Base-by-base conservation (phyloP, 2,113 vertebrate genomes). In the Indri indri region DNA sequence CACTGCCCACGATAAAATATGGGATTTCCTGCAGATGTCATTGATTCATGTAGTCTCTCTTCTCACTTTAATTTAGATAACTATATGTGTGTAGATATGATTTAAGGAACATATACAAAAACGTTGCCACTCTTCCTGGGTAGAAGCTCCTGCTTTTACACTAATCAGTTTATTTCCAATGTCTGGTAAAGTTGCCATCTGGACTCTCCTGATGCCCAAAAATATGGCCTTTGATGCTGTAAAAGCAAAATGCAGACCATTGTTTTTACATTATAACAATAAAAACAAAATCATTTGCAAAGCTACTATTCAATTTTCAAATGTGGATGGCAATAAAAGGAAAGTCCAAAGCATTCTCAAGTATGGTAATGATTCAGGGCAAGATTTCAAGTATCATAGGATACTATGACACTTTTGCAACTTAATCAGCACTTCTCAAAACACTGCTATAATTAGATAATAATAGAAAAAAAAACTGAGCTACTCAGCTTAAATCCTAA, bases 131-230 rank as follows among this genome's bases (percentile, higher is more conserved):
- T 59, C 83, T 93, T 96, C 65, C 68, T 89, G 40, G 73, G 83
- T 59, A 47, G 80, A 92, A 93, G 11, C 59, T 86, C 54, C 42
- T 86, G 84, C 84, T 96, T 95, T 92, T 79, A 88, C 71, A 79
- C 1, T 37, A 88, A 95, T 40, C 18, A 40, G 16, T 66, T 85
- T 71, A 65, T 45, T 95, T 93, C 80, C 81, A 95, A 25, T 85
- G 63, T 92, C 91, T 94, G 76, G 70, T 90, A 61, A 91, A 83
- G 71, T 57, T 82, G 23, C 88, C 96, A 92, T 95, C 96, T 88
- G 84, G 82, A 63, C 50, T 34, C 42, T 92, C 84, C 94, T 27
- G 80, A 87, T 96, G 83, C 73, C 92, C 40, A 7, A n/a, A 42
- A 95, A 90, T 91, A 94, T 68, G 70, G 73, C 59, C 76, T 42